A percentile compares a stretch with the other conserved stretches of the same genome.
phyloP scores from a whole-genome alignment of 2,113 vertebrate species.

The Sander lucioperca region DNA sequence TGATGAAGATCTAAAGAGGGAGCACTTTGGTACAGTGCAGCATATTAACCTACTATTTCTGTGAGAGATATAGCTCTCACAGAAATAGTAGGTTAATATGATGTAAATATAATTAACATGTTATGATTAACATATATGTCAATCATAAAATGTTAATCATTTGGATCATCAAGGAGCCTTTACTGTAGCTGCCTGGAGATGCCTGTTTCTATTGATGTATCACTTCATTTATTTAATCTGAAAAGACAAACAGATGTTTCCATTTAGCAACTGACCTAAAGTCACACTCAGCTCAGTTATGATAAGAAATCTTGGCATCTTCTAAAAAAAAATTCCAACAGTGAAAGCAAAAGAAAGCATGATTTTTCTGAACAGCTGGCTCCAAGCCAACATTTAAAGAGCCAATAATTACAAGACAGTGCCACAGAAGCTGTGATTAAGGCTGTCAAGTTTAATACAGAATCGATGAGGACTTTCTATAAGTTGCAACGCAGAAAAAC shows the following conservation, averaged over 20 bases:
- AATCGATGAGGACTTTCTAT: constrained; percentile 19
- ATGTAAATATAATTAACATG: too few species aligned
- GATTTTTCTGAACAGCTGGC: constrained; percentile 27
- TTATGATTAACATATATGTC: too few species aligned
- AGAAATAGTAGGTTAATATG: too few species aligned
- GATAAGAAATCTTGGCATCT: neutral
- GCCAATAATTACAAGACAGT: constrained; percentile 38
- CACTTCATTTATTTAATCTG: neutral
- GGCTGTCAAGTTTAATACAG: constrained; percentile 18
- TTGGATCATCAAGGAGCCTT: constrained; percentile 1
- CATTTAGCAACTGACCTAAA: neutral
- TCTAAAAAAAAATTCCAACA: neutral
- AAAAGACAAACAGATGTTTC: neutral
- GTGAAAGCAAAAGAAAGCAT: neutral
- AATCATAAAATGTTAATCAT: neutral
- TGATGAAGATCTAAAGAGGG: constrained; percentile 8
- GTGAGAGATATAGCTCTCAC: neutral
- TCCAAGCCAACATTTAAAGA: neutral
- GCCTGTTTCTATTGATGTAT: neutral
- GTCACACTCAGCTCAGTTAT: neutral
- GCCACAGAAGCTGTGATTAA: constrained; percentile 25
- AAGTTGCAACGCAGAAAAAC: constrained; percentile 23
- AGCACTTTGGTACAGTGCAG: neutral
- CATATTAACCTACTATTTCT: neutral
- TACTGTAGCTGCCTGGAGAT: neutral